These are phyloP conservation scores for Zaprionus ghesquierei DNA, from an alignment of 1,140 invertebrate species.

Conservation along the genomic window DNA sequence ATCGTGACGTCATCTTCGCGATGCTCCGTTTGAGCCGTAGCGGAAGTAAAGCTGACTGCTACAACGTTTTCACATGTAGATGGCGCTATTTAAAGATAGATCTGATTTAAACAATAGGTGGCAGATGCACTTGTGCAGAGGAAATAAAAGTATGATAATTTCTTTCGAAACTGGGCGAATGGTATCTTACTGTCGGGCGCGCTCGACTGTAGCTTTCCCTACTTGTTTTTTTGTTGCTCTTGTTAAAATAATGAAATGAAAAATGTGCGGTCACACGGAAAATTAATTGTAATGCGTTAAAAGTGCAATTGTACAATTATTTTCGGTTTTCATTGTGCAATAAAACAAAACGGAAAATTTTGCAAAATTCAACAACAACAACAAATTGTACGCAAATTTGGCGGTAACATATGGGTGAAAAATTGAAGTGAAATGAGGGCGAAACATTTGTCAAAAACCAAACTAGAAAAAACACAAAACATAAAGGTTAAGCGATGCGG, in stretches of 20 bases:
- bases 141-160: too few relatives aligned
- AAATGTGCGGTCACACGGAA: slow-evolving; percentile 70
- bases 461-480: background rate
- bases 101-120: too few relatives aligned
- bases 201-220: too few relatives aligned
- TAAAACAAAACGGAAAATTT: slow-evolving; percentile 7
- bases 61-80: too few relatives aligned
- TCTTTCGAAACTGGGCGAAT: too few relatives aligned
- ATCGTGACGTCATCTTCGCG: too few relatives aligned
- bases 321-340: slow-evolving; percentile 11
- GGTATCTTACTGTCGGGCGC: too few relatives aligned
- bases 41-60: too few relatives aligned
- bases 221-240: too few relatives aligned
- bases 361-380: slow-evolving; percentile 5
- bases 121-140: too few relatives aligned
- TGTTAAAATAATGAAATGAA: slow-evolving; percentile 61
- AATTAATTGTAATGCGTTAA: slow-evolving; percentile 78
- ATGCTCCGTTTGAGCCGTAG: too few relatives aligned
- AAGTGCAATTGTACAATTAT: slow-evolving; percentile 66
- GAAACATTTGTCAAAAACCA: slow-evolving; percentile 12
- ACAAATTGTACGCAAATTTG: slow-evolving; percentile 33
- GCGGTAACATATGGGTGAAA: slow-evolving; percentile 16
- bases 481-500: background rate
- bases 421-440: slow-evolving; percentile 12
- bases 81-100: too few relatives aligned